Conservation (phyloP, 2,113 vertebrate species). For the Ageneiosus marmoratus region DNA sequence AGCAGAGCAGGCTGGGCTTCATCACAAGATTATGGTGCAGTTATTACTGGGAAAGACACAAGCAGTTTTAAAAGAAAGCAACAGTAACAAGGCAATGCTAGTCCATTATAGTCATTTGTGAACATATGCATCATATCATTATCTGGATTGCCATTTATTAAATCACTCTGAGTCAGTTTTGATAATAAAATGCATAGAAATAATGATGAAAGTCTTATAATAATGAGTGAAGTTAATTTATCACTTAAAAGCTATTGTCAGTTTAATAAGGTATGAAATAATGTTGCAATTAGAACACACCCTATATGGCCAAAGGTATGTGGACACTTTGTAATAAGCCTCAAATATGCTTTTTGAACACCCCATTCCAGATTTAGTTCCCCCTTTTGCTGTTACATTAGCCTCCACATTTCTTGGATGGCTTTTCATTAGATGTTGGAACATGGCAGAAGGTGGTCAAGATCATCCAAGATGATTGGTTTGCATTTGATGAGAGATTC, state of each 20-base stretch:
- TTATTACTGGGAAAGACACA: neutral
- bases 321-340: neutral
- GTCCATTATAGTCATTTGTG: neutral
- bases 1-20: neutral
- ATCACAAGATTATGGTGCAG: neutral
- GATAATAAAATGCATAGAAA: neutral
- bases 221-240: too few species aligned
- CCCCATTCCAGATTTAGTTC: neutral
- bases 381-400: neutral
- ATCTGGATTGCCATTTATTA: neutral
- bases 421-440: neutral
- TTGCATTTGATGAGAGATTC: too few species aligned
- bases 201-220: too few species aligned
- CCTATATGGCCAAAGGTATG: neutral
- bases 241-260: neutral
- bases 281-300: neutral
- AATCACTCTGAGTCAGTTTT: neutral
- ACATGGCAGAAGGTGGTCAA: neutral
- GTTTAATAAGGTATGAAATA: neutral
- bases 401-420: neutral
- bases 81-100: neutral
- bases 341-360: neutral
- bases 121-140: neutral
- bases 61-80: neutral
- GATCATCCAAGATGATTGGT: neutral